Percentiles rank a stretch among this genome's conserved stretches.
Evolutionary conservation across 2,888 invertebrate genomes (phyloP).

Genomic region (Amphiduros pacificus): DNA sequence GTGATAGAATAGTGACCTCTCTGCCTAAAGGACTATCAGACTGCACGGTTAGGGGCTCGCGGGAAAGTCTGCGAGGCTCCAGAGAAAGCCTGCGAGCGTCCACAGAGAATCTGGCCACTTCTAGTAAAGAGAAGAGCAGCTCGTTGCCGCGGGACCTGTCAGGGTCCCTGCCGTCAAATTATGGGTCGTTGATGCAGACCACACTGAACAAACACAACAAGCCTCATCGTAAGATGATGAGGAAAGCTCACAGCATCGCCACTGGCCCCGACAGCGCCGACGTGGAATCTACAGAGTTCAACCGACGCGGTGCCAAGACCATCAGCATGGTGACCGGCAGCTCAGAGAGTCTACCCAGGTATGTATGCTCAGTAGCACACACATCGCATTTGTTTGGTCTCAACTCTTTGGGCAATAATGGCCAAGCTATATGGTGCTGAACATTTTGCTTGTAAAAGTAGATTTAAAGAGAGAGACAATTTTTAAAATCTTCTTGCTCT

Average conservation of each 20-base stretch:
- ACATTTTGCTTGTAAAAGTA: too few species aligned
- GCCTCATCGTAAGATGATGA: conserved; percentile 19
- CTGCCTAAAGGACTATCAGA: conserved; percentile 34
- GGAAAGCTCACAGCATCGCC: conserved; percentile 12
- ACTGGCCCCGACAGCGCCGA: conserved; percentile 13
- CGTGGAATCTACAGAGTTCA: neutral
- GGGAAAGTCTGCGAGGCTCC: conserved; percentile 25
- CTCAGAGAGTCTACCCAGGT: conserved; percentile 55
- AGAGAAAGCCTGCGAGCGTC: conserved; percentile 18
- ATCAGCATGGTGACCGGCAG: conserved; percentile 53
- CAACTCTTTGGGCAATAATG: too few species aligned
- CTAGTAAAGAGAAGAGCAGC: conserved; percentile 15
- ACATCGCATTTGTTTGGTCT: too few species aligned
- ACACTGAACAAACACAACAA: conserved; percentile 5
- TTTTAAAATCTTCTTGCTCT: too few species aligned
- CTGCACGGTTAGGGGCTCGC: conserved; percentile 23
- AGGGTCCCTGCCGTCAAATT: neutral
- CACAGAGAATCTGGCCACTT: conserved; percentile 3
- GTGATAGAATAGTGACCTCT: conserved; percentile 40
- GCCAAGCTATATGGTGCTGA: too few species aligned
- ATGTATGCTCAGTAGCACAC: too few species aligned
- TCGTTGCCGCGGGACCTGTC: conserved; percentile 17
- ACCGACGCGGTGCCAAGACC: conserved; percentile 7
- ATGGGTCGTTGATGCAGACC: neutral
- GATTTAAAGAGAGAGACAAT: too few species aligned